Evolutionary conservation across 30 jellyfish, hydroid and myxozoan genomes (phyloP), one percentile per base, ranked within the genome.

Genomic region (Turritopsis dohrnii): DNA sequence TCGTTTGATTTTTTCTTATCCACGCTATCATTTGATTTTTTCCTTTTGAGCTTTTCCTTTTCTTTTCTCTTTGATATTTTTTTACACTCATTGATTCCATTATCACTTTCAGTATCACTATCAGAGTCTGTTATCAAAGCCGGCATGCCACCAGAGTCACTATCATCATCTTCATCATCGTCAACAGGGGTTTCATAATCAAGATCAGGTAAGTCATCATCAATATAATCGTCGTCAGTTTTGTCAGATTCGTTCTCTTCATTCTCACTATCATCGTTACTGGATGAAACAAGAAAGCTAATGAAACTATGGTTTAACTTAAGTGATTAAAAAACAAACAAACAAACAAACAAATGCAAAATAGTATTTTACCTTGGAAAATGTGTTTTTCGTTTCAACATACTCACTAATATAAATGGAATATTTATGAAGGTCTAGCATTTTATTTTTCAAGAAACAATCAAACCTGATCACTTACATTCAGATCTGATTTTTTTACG

Each of bases 261-360:
- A n/a, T 21, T 74, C 25, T 74, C 83, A 74, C 66, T 74, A 13
- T 74, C 66, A 74, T 74, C 83, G n/a, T 74, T 74, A 21, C 60
- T 28, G 8, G 76, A n/a, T 66, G 76, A 41, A 41, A 41, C 13
- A 41, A 41, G 13, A 5, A 41, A 5, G 9, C 5, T 3, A 3
- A 41, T 41, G 5, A 13, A 41, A 41, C 60, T 41, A 41, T 5
- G 60, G 13, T 3, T 41, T n/a, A 18, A 18, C n/a, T 60, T 60
- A 60, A 60, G n/a, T 60, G n/a, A 60, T n/a, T n/a, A n/a, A n/a
- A n/a, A n/a, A n/a, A n/a, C n/a, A n/a, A n/a, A n/a, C n/a, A n/a
- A n/a, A n/a, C n/a, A n/a, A n/a, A n/a, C n/a, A n/a, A n/a, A n/a
- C n/a, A n/a, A n/a, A n/a, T n/a, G n/a, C n/a, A n/a, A 18, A 0